Conservation (phyloP, 2,888 invertebrate species). For the Balanococcus diminutus region DNA sequence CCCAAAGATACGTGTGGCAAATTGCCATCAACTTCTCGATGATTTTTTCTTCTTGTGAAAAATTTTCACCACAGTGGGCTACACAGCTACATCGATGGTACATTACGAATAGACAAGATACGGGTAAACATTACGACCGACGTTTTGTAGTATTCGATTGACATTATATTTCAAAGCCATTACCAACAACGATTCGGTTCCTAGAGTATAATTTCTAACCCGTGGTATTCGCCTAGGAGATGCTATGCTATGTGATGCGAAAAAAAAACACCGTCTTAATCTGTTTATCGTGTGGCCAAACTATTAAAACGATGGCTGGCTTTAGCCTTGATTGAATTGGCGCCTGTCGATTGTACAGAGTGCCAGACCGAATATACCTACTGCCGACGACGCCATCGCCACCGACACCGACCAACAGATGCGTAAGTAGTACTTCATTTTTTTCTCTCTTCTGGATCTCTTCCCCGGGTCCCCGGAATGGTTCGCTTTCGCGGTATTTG, state of each 20-base stretch:
- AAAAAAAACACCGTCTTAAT: constrained; percentile 35
- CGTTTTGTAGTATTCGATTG: constrained; percentile 1
- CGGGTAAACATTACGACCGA: not conserved
- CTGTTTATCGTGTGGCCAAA: constrained; percentile 38
- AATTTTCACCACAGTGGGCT: not conserved
- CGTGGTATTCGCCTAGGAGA: not conserved
- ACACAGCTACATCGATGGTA: not conserved
- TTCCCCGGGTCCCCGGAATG: too few species aligned
- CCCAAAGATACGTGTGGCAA: constrained; percentile 30
- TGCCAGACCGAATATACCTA: constrained; percentile 33
- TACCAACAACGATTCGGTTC: not conserved
- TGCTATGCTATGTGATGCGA: not conserved
- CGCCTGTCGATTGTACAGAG: constrained; percentile 43
- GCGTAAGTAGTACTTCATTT: not conserved
- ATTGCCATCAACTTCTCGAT: not conserved
- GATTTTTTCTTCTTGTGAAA: not conserved
- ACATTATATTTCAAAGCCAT: constrained; percentile 26
- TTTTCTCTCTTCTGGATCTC: not conserved
- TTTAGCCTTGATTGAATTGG: constrained; percentile 51
- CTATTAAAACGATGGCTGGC: constrained; percentile 31
- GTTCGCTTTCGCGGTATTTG: not conserved
- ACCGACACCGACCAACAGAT: not conserved
- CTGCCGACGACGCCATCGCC: not conserved
- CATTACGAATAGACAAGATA: not conserved
- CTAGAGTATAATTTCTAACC: not conserved